Base-by-base conservation (phyloP, 2,797 vertebrate genomes). In the Ctenosaura bakeri region DNA sequence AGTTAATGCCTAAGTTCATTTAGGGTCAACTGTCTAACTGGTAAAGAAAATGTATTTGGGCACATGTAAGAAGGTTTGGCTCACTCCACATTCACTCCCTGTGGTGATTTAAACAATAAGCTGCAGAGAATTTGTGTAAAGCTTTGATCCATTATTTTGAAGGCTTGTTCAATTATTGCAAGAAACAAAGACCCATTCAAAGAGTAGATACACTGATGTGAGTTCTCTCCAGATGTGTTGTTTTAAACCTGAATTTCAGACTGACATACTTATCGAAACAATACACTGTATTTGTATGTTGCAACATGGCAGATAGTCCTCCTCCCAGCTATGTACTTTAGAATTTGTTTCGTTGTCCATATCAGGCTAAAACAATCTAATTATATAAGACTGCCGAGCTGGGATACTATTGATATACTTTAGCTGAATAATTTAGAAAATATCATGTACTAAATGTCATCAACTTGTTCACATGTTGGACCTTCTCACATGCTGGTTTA, bases 271-370 rank as follows among this genome's bases (percentile, higher is more conserved):
- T 29, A 64, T 79, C 6, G 52, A 50, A 79, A 92, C 87, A 94
- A 78, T 89, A 94, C 88, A 35, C 56, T 69, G 89, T 54, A 85
- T 89, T 78, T 59, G 71, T 20, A 26, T 59, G 35, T 78, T 86
- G n/a, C 50, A 8, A 56, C 50, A 26, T 69, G 24, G 35, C 29
- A 71, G 9, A 22, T 52, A 24, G 4, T 74, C 12, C 24, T 76
- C 86, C 93, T 93, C 91, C 85, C 38, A 79, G 92, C 91, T 93
- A 93, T 88, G 89, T 94, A 78, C 66, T 94, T 82, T 92, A 81
- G 81, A 76, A 38, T 79, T 92, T 95, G 88, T 95, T 92, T 90
- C 90, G 88, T 88, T 89, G 89, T 8, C 69, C 73, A 80, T 66
- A n/a, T 35, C 22, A 2, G 90, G 77, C 4, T 42, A 89, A 91